Conservation (phyloP, 64 coral and sea anemone genomes). For the Dendronephthya gigantea region DNA sequence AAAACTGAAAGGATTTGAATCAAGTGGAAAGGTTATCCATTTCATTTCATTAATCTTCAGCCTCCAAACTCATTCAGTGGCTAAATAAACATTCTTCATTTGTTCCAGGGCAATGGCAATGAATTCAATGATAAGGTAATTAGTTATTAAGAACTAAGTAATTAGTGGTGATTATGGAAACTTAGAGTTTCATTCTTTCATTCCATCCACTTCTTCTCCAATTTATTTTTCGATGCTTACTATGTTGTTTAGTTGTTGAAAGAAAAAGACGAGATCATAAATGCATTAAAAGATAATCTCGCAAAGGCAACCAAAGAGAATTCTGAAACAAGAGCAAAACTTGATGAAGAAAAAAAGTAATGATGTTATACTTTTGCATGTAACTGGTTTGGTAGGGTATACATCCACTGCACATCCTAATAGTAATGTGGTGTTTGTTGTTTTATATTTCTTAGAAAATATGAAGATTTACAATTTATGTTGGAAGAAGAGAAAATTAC, state of each 20-base stretch:
- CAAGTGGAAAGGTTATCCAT: neutral
- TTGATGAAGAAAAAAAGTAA: constrained; percentile 6
- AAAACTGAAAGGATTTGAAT: neutral
- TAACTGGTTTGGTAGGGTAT: neutral
- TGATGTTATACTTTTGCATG: neutral
- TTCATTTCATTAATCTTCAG: too few species aligned
- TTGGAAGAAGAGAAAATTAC: constrained; percentile 9
- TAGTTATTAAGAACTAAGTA: constrained; percentile 51
- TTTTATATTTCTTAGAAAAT: neutral
- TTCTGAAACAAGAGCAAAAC: neutral
- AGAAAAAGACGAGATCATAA: neutral
- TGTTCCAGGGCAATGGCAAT: constrained; percentile 67
- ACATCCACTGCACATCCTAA: too few species aligned
- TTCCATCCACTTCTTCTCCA: too few species aligned
- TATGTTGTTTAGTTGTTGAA: neutral
- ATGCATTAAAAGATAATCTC: neutral
- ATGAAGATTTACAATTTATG: constrained; percentile 17
- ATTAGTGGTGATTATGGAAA: too few species aligned
- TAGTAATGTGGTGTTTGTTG: neutral
- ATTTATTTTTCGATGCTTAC: too few species aligned
- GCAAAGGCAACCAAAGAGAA: neutral
- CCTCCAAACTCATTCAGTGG: too few species aligned
- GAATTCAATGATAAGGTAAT: constrained; percentile 51
- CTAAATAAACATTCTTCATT: too few species aligned
- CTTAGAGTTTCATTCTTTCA: too few species aligned